A percentile compares a stretch with the other conserved stretches of the same genome.
Conservation (phyloP, 1,140 invertebrate species). For the Helicoverpa zea region DNA sequence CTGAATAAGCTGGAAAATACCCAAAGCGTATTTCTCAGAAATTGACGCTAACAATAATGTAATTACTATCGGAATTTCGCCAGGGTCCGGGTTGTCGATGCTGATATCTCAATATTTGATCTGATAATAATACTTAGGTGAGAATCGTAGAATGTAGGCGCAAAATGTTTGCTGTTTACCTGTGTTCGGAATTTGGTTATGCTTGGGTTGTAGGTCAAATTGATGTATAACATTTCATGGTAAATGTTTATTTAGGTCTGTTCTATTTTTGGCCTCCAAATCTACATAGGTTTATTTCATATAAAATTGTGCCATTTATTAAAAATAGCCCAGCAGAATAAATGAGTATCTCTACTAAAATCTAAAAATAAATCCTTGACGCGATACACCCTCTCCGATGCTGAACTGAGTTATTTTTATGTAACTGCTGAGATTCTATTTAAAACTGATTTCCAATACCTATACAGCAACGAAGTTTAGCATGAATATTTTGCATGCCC, state of each 20-base stretch:
- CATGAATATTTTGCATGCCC: too few species aligned
- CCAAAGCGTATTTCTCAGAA: constrained; percentile 24
- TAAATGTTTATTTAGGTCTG: neutral
- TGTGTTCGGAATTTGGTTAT: neutral
- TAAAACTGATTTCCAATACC: too few species aligned
- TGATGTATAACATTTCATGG: neutral
- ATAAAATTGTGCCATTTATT: too few species aligned
- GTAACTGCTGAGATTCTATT: neutral
- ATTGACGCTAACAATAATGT: constrained; percentile 21
- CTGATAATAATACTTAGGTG: neutral
- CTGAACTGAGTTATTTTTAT: constrained; percentile 3
- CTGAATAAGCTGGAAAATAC: neutral
- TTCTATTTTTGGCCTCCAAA: too few species aligned
- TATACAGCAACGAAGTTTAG: too few species aligned
- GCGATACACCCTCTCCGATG: neutral
- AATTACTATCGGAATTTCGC: constrained; percentile 31
- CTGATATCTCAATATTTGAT: neutral
- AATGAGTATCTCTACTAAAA: neutral
- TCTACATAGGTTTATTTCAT: too few species aligned
- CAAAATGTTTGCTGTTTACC: constrained; percentile 3
- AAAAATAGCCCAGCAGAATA: too few species aligned
- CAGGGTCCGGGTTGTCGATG: neutral
- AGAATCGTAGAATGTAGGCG: neutral
- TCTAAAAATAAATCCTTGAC: constrained; percentile 18
- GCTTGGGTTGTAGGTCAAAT: neutral